phyloP scores from a whole-genome alignment of 2,888 invertebrate genomes.

The Macrophya annulata region DNA sequence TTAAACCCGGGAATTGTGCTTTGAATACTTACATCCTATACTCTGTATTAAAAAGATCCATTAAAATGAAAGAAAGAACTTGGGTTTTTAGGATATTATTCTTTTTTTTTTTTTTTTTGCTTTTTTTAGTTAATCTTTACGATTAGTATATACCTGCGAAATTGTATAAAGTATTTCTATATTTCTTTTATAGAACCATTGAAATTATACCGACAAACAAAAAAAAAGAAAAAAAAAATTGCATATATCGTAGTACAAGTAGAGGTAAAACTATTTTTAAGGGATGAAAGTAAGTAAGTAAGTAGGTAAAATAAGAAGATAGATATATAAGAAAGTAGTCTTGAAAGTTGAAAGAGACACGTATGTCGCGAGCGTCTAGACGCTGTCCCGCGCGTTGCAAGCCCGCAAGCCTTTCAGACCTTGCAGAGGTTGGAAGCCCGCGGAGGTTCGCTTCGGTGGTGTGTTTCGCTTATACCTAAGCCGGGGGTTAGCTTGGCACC shows the following conservation, averaged over 20 bases:
- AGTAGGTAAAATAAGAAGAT: conserved; percentile 9
- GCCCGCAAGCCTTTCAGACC: conserved; percentile 47
- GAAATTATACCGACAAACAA: too few relatives aligned
- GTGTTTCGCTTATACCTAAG: conserved; percentile 67
- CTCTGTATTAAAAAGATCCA: too few relatives aligned
- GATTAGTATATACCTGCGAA: too few relatives aligned
- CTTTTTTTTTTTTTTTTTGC: too few relatives aligned
- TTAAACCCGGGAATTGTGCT: conserved; percentile 26
- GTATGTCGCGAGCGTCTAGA: conserved; percentile 51
- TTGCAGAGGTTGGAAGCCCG: conserved; percentile 49
- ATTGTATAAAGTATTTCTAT: too few relatives aligned
- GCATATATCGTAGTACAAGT: background rate
- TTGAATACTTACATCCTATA: background rate
- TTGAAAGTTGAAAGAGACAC: conserved; percentile 45
- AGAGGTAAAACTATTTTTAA: background rate
- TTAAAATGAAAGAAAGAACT: too few relatives aligned
- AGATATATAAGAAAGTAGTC: background rate
- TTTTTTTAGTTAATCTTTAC: too few relatives aligned
- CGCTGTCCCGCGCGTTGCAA: conserved; percentile 16
- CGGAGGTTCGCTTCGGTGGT: conserved; percentile 67
- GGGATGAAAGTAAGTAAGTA: background rate
- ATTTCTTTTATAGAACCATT: too few relatives aligned
- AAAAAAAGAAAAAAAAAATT: too few relatives aligned
- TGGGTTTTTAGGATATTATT: too few relatives aligned
- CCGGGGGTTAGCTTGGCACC: conserved; percentile 77